Evolutionary conservation across 2,888 invertebrate genomes (phyloP).

Genomic region (Cantharis lateralis): DNA sequence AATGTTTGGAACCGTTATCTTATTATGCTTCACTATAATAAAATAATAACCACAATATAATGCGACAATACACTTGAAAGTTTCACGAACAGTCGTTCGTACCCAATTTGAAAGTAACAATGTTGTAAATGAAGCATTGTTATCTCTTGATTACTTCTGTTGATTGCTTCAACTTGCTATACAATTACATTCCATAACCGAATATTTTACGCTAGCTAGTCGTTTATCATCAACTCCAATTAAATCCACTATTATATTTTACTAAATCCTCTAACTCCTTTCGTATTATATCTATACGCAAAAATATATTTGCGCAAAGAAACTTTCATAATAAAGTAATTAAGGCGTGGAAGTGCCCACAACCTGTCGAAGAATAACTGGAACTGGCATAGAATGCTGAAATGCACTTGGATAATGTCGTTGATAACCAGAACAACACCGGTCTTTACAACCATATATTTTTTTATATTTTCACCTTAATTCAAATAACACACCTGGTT

Average conservation of each 20-base stretch:
- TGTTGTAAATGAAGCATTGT: slow-evolving; percentile 9
- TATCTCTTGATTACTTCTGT: slow-evolving; percentile 3
- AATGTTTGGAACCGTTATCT: not conserved
- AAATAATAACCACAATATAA: not conserved
- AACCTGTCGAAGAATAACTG: slow-evolving; percentile 7
- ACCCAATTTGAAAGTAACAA: slow-evolving; percentile 1
- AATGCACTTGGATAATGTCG: slow-evolving; percentile 5
- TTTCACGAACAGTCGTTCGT: not conserved
- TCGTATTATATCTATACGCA: not conserved
- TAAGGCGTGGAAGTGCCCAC: not conserved
- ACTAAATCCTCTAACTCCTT: not conserved
- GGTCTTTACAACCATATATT: slow-evolving; percentile 4
- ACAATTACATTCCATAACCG: not conserved
- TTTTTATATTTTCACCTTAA: not conserved
- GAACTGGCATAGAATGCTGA: slow-evolving; percentile 13
- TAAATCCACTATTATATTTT: not conserved
- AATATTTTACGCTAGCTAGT: not conserved
- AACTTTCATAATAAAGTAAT: slow-evolving; percentile 15
- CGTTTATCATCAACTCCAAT: not conserved
- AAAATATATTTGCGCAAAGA: not conserved
- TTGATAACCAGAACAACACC: slow-evolving; percentile 14
- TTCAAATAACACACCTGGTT: not conserved
- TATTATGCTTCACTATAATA: not conserved
- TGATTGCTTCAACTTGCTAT: not conserved
- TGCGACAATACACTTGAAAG: not conserved